Evolutionary conservation across 2,888 invertebrate genomes (phyloP).

Genomic region (Eulithis testata): DNA sequence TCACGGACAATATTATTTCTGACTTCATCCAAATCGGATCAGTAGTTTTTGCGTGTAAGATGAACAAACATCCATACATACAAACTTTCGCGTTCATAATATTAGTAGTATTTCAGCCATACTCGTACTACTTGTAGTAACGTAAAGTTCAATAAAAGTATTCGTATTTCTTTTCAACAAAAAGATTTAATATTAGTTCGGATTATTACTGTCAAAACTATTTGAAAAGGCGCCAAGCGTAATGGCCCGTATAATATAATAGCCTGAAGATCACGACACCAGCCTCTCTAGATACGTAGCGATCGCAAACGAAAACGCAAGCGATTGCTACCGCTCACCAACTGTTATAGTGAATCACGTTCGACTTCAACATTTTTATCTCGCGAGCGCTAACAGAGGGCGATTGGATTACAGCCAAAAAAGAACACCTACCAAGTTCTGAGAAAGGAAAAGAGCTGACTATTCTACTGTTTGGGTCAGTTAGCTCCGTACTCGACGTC

Average conservation of each 20-base stretch:
- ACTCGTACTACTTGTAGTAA: background rate
- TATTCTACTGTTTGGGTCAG: background rate
- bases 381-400: background rate
- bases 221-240: slow-evolving; percentile 41
- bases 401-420: slow-evolving; percentile 6
- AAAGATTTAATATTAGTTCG: slow-evolving; percentile 23
- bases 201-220: slow-evolving; percentile 27
- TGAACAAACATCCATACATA: too few relatives aligned
- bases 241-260: slow-evolving; percentile 43
- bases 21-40: too few relatives aligned
- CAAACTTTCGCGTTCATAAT: too few relatives aligned
- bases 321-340: background rate
- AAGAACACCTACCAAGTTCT: background rate
- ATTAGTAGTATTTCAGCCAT: background rate
- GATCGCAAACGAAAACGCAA: slow-evolving; percentile 16
- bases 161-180: slow-evolving; percentile 13
- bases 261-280: slow-evolving; percentile 25
- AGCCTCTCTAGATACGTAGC: slow-evolving; percentile 4
- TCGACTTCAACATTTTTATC: background rate
- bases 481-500: background rate
- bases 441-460: background rate
- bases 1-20: too few relatives aligned
- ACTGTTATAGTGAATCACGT: background rate
- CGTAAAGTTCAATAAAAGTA: slow-evolving; percentile 1
- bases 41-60: too few relatives aligned